Conservation (phyloP, 2,797 vertebrate genomes). For the Brachymystax lenok region DNA sequence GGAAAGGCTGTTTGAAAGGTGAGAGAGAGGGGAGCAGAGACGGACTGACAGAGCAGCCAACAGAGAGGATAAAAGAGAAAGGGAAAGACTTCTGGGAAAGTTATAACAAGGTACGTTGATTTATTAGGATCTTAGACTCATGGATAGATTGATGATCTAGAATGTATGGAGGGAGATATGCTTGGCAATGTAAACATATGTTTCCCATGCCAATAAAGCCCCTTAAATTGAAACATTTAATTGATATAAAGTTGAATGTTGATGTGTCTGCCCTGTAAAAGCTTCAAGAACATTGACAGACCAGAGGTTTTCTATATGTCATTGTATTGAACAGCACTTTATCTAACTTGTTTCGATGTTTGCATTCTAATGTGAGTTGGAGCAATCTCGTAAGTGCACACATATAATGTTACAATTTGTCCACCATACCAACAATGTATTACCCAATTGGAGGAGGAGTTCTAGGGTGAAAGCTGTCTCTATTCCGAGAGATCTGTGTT, state of each 20-base stretch:
- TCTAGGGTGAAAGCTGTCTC: no score
- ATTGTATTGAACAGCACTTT: neutral
- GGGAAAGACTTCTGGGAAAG: constrained; percentile 40
- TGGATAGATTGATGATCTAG: neutral
- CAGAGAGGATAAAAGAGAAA: neutral
- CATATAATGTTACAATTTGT: neutral
- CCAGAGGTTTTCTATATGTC: neutral
- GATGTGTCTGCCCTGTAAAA: no score
- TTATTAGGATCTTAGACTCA: constrained; percentile 10
- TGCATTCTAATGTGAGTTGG: neutral
- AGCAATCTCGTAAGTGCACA: neutral
- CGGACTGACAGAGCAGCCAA: no score
- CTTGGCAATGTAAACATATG: neutral
- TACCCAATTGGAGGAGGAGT: neutral
- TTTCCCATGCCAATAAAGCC: no score
- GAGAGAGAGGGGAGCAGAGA: constrained; percentile 40
- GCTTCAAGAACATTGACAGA: no score
- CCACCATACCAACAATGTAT: neutral
- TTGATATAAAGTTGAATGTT: neutral
- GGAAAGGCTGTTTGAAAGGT: constrained; percentile 66
- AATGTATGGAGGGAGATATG: neutral
- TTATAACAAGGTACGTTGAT: constrained; percentile 60
- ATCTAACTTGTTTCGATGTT: neutral
- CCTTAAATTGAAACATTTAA: no score
- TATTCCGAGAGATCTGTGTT: no score